Percentiles rank a stretch among this genome's conserved stretches.
phyloP scores from a whole-genome alignment of 2,888 invertebrate species.

The Apodemia hepburni region DNA sequence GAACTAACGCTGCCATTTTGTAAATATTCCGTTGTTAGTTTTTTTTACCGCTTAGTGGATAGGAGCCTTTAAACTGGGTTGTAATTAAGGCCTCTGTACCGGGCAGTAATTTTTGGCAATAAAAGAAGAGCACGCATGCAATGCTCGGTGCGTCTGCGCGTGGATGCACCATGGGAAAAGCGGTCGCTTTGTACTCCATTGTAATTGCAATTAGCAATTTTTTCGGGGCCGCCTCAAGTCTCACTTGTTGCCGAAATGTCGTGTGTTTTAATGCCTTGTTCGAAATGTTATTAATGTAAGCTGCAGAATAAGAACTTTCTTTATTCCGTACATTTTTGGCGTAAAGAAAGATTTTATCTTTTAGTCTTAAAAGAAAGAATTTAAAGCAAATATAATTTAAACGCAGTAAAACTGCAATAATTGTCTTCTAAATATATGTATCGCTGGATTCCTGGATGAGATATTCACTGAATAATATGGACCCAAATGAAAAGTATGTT shows the following conservation, averaged over 20 bases:
- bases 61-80: conserved; percentile 51
- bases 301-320: conserved; percentile 17
- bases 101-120: conserved; percentile 80
- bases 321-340: not conserved
- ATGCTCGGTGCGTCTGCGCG: conserved; percentile 69
- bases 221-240: conserved; percentile 58
- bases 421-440: too few species aligned
- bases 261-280: conserved; percentile 62
- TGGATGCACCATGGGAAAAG: conserved; percentile 73
- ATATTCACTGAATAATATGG: too few species aligned
- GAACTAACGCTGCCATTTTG: too few species aligned
- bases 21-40: too few species aligned
- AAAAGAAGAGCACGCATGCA: conserved; percentile 72
- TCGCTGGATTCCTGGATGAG: too few species aligned
- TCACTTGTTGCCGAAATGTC: conserved; percentile 62
- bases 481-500: too few species aligned
- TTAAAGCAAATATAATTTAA: too few species aligned
- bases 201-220: conserved; percentile 75
- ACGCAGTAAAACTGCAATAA: too few species aligned
- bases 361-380: too few species aligned
- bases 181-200: conserved; percentile 73
- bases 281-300: conserved; percentile 47
- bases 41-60: not conserved
- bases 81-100: conserved; percentile 76
- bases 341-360: not conserved